Conservation (phyloP, 2,888 invertebrate genomes). For the Hemithea aestivaria region DNA sequence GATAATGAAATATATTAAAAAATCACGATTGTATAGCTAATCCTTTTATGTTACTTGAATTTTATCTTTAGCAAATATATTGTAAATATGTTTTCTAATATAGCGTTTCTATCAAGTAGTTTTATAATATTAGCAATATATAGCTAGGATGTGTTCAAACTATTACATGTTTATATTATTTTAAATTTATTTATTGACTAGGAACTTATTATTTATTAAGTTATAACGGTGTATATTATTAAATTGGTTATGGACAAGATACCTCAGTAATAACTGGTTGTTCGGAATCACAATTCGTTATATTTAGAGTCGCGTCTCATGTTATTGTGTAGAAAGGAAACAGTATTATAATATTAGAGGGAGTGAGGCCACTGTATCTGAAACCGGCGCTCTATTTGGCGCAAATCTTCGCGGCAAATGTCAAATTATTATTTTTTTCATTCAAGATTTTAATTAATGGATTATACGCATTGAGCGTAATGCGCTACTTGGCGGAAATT, state of each 20-base stretch:
- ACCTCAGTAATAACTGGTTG: constrained; percentile 52
- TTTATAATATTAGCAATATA: constrained; percentile 65
- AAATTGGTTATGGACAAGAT: constrained; percentile 48
- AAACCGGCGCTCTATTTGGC: too few species aligned
- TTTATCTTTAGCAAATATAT: constrained; percentile 54
- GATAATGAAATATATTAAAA: constrained; percentile 44
- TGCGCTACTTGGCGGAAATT: too few species aligned
- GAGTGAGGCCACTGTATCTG: constrained; percentile 15
- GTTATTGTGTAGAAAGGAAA: constrained; percentile 1
- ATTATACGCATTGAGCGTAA: too few species aligned
- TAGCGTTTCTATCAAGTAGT: constrained; percentile 66
- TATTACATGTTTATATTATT: constrained; percentile 54
- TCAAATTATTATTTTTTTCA: too few species aligned
- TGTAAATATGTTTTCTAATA: constrained; percentile 62
- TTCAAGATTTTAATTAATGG: too few species aligned
- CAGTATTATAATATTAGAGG: constrained; percentile 29
- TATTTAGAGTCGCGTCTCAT: neutral
- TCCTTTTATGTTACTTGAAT: constrained; percentile 44
- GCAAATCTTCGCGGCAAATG: too few species aligned
- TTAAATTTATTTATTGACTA: constrained; percentile 71
- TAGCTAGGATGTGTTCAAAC: constrained; percentile 77
- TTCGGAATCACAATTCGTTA: constrained; percentile 43
- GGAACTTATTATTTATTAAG: constrained; percentile 65
- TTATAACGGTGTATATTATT: constrained; percentile 48
- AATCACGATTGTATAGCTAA: constrained; percentile 49